Base-by-base conservation (phyloP, 2,888 invertebrate genomes). In the Mythimna ferrago region DNA sequence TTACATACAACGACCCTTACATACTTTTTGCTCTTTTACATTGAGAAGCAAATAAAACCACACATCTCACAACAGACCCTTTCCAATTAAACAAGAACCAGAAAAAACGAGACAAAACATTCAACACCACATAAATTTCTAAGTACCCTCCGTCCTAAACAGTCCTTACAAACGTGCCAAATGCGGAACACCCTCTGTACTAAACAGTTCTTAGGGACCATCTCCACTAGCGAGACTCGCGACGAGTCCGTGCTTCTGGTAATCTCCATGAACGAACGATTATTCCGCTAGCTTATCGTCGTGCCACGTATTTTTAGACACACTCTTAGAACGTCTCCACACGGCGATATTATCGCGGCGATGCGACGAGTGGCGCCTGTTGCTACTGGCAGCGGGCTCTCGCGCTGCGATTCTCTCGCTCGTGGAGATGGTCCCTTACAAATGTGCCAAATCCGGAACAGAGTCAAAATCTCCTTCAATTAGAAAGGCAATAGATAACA, bases 401-500 rank as follows among this genome's bases (percentile, higher is more conserved):
- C 26, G 26, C 26, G 26, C 26, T 26, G 26, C 26, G 26, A 26
- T 26, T 26, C 26, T 26, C 26, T 26, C 26, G 26, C 26, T 26
- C 26, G 26, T 26, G 26, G 26, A 26, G 26, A 26, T 26, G 32
- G 32, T 32, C 32, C 19, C 21, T 21, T 56, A 71, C 44, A 62
- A 48, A 14, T 32, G 68, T 63, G 41, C 61, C 51, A 74, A 74
- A 70, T 60, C 65, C 51, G 38, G 41, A 72, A 70, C 48, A 14
- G 16, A 71, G 56, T 66, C 64, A 63, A 71, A 83, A 72, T 71
- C 74, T 44, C 56, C 41, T 73, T 69, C 51, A 77, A 80, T 78
- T 81, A 77, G 41, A 75, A 77, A 60, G 61, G 82, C 61, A 76
- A 70, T 65, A 62, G 68, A 78, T 75, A 71, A 74, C 61, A 71